Evolutionary conservation across 2,888 invertebrate species (phyloP).

Genomic region (Cancer borealis): DNA sequence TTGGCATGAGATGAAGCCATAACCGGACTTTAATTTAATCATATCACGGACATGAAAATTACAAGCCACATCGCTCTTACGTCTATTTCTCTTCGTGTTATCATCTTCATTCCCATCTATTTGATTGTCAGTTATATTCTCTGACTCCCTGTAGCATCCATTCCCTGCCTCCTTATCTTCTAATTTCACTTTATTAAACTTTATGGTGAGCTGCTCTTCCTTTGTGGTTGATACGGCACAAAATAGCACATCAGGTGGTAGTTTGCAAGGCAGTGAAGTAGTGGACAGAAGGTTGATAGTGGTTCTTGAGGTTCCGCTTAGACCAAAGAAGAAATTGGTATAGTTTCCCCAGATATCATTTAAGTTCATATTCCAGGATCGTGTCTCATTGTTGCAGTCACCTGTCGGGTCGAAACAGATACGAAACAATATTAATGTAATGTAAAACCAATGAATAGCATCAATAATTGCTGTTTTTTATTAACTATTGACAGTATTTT

Average conservation of each 20-base stretch:
- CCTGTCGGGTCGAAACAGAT: not conserved
- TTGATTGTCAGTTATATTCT: not conserved
- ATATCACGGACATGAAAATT: not conserved
- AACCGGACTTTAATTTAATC: not conserved
- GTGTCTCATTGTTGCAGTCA: not conserved
- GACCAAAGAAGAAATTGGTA: not conserved
- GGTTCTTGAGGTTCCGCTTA: not conserved
- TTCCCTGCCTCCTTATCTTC: not conserved
- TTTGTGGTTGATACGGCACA: not conserved
- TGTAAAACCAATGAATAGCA: not conserved
- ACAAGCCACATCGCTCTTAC: not conserved
- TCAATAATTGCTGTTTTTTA: no score
- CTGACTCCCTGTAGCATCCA: not conserved
- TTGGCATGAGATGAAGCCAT: slow-evolving; percentile 21
- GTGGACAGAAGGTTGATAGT: not conserved
- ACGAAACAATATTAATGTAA: not conserved
- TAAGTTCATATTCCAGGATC: not conserved
- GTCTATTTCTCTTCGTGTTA: not conserved
- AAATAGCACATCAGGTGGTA: not conserved
- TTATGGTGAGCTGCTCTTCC: not conserved
- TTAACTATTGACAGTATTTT: no score
- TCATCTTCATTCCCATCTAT: not conserved
- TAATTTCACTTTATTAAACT: not conserved
- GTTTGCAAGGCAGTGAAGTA: not conserved
- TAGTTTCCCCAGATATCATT: not conserved